These are phyloP conservation scores for Drosophila mercatorum DNA, from an alignment of 2,888 invertebrate genomes.

Conservation along the genomic window DNA sequence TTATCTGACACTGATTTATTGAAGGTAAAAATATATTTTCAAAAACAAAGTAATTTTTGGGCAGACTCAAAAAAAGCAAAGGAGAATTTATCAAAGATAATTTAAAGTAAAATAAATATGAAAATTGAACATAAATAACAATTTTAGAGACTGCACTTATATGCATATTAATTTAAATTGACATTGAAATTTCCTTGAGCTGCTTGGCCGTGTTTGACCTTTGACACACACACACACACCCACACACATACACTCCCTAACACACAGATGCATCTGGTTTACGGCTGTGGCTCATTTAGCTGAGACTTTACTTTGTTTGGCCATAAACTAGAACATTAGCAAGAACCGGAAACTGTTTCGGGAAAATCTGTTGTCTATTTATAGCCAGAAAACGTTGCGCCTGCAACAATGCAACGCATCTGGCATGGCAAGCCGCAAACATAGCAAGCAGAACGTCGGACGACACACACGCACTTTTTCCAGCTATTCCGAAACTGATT, in stretches of 20 bases:
- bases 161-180: not conserved
- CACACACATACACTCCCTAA: not conserved
- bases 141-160: not conserved
- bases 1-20: constrained; percentile 8
- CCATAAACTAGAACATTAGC: constrained; percentile 59
- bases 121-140: not conserved
- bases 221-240: constrained; percentile 2
- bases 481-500: constrained; percentile 1
- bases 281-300: constrained; percentile 51
- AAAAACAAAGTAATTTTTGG: not conserved
- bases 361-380: constrained; percentile 47
- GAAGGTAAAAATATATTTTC: not conserved
- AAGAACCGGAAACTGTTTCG: constrained; percentile 40
- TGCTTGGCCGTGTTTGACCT: constrained; percentile 7
- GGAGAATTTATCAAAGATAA: not conserved
- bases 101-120: not conserved
- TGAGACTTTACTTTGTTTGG: constrained; percentile 43
- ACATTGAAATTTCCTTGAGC: not conserved
- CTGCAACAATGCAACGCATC: constrained; percentile 63
- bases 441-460: not conserved
- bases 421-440: constrained; percentile 47
- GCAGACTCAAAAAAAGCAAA: not conserved
- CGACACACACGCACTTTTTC: constrained; percentile 3
- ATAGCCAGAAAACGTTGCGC: constrained; percentile 18
- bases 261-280: not conserved